Base-by-base conservation (phyloP, 2,888 invertebrate species). In the Drepanosiphum platanoidis region DNA sequence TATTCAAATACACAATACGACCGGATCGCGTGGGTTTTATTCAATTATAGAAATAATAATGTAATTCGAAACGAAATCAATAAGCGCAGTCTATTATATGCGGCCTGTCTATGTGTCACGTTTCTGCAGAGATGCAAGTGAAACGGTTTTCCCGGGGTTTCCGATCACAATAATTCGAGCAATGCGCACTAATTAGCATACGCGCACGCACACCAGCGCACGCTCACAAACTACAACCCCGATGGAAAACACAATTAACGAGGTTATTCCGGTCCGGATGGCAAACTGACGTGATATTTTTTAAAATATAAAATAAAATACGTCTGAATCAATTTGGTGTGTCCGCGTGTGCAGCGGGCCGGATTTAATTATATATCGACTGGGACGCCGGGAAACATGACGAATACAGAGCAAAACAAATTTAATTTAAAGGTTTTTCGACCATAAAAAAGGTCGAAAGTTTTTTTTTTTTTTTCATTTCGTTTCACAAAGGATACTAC, bases 301-400 rank as follows among this genome's bases (percentile, higher is more conserved):
- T 74, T 66, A 74, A 83, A 83, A 83, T 66, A 70, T n/a, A 84
- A 77, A 77, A 84, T 61, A 36, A 74, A 75, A 75, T 74, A 34
- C 75, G 84, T 68, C 77, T 27, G 75, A 84, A 84, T 84, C 75
- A 70, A 84, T 75, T 34, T 39, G 68, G 58, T 70, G 66, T 68
- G n/a, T n/a, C n/a, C n/a, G 52, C 52, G 32, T 46, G 83, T 70
- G 75, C 84, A 84, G 58, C 30, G 39, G 66, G 36, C 58, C 58
- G 77, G 75, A 84, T 84, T 84, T 77, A 84, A 84, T 84, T 84
- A n/a, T n/a, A n/a, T n/a, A 77, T 84, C 70, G 68, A 58, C 75
- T 42, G 68, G 58, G 3, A 52, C 22, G 22, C 27, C 36, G 30
- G 58, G 58, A 80, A 80, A 80, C 80, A 82, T 64, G 74, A 83